These are phyloP conservation scores for Polydrusus tereticollis DNA, from an alignment of 2,888 invertebrate species.

Conservation along the genomic window DNA sequence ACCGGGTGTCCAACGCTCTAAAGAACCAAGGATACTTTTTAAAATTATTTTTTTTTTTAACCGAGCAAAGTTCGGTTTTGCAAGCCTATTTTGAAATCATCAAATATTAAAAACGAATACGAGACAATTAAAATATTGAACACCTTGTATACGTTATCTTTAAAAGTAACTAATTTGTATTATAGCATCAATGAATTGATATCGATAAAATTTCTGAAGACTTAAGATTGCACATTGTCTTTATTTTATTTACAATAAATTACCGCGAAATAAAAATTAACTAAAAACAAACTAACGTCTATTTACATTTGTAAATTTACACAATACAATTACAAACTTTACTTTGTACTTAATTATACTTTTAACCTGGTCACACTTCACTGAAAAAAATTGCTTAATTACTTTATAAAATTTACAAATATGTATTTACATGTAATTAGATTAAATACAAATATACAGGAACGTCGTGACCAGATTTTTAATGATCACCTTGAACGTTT, in stretches of 20 bases:
- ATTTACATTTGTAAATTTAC: constrained; percentile 41
- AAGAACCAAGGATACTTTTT: too few relatives aligned
- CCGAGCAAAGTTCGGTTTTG: too few relatives aligned
- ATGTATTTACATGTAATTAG: constrained; percentile 11
- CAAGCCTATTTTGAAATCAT: background rate
- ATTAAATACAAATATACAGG: constrained; percentile 57
- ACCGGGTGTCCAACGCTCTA: too few relatives aligned
- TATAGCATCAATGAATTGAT: constrained; percentile 1
- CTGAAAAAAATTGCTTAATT: constrained; percentile 52
- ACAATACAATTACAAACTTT: constrained; percentile 65
- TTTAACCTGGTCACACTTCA: constrained; percentile 58
- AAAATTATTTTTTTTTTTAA: too few relatives aligned
- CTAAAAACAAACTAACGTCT: constrained; percentile 23
- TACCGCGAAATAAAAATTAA: constrained; percentile 63
- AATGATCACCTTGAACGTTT: constrained; percentile 56
- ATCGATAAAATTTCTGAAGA: constrained; percentile 41
- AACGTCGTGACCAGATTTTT: constrained; percentile 42
- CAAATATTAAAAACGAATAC: too few relatives aligned
- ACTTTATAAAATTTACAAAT: constrained; percentile 54
- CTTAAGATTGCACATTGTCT: constrained; percentile 62
- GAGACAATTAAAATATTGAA: background rate
- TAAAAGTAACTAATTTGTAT: background rate
- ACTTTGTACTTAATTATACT: constrained; percentile 67
- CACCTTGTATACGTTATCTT: background rate
- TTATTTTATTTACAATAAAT: constrained; percentile 53